Percentiles rank a stretch among this genome's conserved stretches.
These are phyloP conservation scores for Anthopleura sola DNA, from an alignment of 64 coral and sea anemone species.

Conservation along the genomic window DNA sequence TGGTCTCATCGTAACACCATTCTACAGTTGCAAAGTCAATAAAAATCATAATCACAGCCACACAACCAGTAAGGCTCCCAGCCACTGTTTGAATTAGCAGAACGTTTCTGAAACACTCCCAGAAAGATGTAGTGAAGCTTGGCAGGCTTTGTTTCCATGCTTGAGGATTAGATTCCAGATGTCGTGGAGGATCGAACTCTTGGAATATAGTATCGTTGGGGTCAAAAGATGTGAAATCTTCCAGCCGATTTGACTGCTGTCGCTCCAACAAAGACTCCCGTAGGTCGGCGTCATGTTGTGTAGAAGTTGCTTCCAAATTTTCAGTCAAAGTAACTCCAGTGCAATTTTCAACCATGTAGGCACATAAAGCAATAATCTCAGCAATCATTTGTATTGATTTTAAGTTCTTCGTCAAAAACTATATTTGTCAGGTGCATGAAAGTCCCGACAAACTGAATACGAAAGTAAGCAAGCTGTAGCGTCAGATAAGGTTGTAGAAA, in stretches of 20 bases:
- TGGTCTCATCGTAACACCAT: constrained; percentile 50
- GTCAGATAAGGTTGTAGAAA: too few species aligned
- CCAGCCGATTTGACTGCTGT: neutral
- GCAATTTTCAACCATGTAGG: neutral
- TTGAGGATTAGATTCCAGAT: neutral
- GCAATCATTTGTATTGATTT: too few species aligned
- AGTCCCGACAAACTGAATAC: too few species aligned
- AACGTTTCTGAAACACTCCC: constrained; percentile 46
- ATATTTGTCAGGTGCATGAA: too few species aligned
- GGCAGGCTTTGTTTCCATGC: neutral
- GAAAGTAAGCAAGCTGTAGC: too few species aligned
- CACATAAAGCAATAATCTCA: too few species aligned
- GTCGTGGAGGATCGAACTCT: constrained; percentile 49
- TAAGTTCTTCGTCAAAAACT: too few species aligned
- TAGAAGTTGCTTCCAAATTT: neutral
- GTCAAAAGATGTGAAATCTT: constrained; percentile 62
- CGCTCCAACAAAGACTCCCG: neutral
- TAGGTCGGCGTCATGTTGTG: neutral
- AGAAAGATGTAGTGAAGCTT: neutral
- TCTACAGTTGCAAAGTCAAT: constrained; percentile 57
- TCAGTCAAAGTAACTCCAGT: neutral
- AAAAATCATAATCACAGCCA: constrained; percentile 33
- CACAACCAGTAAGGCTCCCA: constrained; percentile 28
- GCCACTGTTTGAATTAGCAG: constrained; percentile 44
- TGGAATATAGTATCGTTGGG: constrained; percentile 53